A percentile compares a stretch with the other conserved stretches of the same genome.
phyloP scores from a whole-genome alignment of 2,113 vertebrate species.

The Eublepharis macularius region DNA sequence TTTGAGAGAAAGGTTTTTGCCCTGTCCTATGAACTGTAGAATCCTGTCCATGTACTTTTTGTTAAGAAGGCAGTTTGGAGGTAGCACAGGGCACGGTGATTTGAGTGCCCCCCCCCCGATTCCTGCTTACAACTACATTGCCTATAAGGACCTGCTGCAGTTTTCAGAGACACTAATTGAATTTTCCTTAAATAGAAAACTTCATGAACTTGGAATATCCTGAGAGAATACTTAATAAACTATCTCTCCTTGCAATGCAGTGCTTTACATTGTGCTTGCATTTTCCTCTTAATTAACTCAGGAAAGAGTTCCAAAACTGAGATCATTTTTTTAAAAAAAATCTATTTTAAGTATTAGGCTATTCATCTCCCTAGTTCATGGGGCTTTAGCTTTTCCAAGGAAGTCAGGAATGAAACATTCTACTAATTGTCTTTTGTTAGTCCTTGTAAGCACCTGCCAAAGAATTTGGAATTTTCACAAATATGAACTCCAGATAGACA shows the following conservation, averaged over 20 bases:
- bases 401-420: not conserved
- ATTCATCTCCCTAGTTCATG: not conserved
- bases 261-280: not conserved
- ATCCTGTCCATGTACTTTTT: not conserved
- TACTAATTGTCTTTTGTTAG: not conserved
- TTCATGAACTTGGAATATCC: not conserved
- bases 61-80: not conserved
- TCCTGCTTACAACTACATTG: constrained; percentile 2
- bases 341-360: not conserved
- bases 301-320: not conserved
- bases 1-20: not conserved
- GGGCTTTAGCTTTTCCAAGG: not conserved
- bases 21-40: not conserved
- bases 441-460: not conserved
- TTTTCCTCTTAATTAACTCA: not conserved
- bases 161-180: not conserved
- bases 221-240: constrained; percentile 12
- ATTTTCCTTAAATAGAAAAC: constrained; percentile 21
- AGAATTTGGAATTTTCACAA: not conserved
- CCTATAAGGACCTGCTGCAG: not conserved
- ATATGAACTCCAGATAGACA: not conserved
- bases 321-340: not conserved
- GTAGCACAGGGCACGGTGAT: not conserved
- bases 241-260: not conserved
- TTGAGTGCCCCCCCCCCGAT: not conserved